These are phyloP conservation scores for Ictidomys tridecemlineatus DNA, from an alignment of 2,113 vertebrate genomes.

Conservation along the genomic window DNA sequence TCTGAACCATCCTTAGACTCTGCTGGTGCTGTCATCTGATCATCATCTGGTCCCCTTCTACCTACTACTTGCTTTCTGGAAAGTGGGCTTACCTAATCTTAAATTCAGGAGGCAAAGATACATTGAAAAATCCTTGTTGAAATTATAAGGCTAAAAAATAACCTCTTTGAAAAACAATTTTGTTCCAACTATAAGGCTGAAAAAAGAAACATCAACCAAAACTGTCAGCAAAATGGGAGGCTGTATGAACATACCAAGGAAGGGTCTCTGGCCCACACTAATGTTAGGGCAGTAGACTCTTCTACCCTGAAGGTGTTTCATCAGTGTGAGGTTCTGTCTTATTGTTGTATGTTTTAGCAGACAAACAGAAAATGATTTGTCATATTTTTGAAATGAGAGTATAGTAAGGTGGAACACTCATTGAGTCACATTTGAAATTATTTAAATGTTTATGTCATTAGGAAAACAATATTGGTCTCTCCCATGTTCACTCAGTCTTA, in stretches of 20 bases:
- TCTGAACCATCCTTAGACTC: neutral
- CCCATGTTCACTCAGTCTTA: neutral
- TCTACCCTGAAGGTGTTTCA: neutral
- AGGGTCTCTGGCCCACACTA: neutral
- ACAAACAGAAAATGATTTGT: neutral
- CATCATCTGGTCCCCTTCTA: no score
- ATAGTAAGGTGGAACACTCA: neutral
- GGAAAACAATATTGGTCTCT: neutral
- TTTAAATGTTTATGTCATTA: neutral
- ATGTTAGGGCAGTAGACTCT: neutral
- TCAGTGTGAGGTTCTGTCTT: neutral
- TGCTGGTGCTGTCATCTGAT: neutral
- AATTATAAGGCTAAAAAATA: neutral
- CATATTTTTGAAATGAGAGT: conserved; percentile 38
- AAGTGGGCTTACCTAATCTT: neutral
- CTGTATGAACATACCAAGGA: neutral
- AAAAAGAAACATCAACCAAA: neutral
- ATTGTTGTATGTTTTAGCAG: neutral
- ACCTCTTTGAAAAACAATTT: neutral
- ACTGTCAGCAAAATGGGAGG: neutral
- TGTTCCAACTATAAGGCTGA: neutral
- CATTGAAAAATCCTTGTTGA: neutral
- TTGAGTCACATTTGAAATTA: neutral
- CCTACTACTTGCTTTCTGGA: neutral
- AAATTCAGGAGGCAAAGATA: neutral